Evolutionary conservation across 2,888 invertebrate species (phyloP), one percentile per base, ranked within the genome.

Genomic region (Xylota sylvarum): DNA sequence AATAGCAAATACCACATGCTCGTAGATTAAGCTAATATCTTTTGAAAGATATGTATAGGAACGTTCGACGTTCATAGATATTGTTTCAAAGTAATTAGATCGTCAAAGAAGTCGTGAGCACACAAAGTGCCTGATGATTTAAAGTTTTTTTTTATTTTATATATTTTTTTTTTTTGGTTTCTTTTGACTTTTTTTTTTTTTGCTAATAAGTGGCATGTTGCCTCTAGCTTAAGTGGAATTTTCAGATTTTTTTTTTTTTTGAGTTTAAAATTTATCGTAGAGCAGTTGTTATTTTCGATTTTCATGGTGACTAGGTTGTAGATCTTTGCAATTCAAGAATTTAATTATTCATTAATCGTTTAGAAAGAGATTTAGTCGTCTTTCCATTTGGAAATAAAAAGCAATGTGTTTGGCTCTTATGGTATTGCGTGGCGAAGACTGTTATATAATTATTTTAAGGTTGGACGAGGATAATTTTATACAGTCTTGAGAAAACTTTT

Each of bases 11-110:
- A 30, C 74, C 73, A 76, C 64, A 74, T 76, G 76, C 32, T 35
- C 14, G 43, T 52, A 76, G 62, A 69, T 69, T 69, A 52, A 55
- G 65, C 55, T 74, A 74, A 79, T 69, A 55, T 64, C 43, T 60
- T 10, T 35, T 37, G n/a, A 23, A 48, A 58, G 60, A 65, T 43
- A 50, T 12, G 2, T 40, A 56, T 35, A 69, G 32, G 40, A 19
- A 50, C 23, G 23, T 67, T 67, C 37, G 58, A 23, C 4, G 19
- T 30, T 23, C 23, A 56, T 12, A 35, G 14, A 62, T 78, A 19
- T 43, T 43, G 70, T 64, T 46, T 70, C 30, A 52, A 46, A 62
- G 70, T 62, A 78, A 70, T 64, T 72, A 72, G 62, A 56, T 64
- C 52, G 78, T 70, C 70, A 55, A 37, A 19, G 23, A 32, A 40